Evolutionary conservation across 2,113 vertebrate species (phyloP).

Genomic region (Equus quagga): DNA sequence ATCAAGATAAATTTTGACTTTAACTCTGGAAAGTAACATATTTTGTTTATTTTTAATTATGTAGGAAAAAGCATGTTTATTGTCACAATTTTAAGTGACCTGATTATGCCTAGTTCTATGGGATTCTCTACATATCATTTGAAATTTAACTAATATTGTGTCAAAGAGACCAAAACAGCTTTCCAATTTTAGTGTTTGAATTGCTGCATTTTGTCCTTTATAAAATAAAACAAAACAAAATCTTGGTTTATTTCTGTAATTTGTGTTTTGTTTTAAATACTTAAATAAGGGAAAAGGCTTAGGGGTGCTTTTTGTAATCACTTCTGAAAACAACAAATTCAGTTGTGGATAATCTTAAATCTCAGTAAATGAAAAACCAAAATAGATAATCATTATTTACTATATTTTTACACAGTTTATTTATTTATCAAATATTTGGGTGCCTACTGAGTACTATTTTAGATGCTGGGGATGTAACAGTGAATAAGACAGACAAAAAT

Average conservation of each 20-base stretch:
- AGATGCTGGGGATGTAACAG: neutral
- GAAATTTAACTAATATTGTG: neutral
- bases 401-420: neutral
- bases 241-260: conserved; percentile 21
- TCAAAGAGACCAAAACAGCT: conserved; percentile 19
- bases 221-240: conserved; percentile 23
- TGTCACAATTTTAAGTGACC: conserved; percentile 42
- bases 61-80: neutral
- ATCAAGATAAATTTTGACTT: conserved; percentile 22
- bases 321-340: conserved; percentile 20
- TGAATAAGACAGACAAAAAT: neutral
- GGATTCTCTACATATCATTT: conserved; percentile 2
- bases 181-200: conserved; percentile 1
- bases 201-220: neutral
- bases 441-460: neutral
- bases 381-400: neutral
- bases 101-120: neutral
- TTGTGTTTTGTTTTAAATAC: conserved; percentile 54
- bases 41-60: neutral
- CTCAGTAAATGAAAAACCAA: conserved; percentile 18
- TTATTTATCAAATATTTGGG: neutral
- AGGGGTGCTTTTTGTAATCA: neutral
- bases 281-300: conserved; percentile 1
- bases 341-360: conserved; percentile 11
- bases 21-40: neutral